Percentiles rank a stretch among this genome's conserved stretches.
Conservation (phyloP, 2,797 vertebrate genomes). For the Micrastur ruficollis region DNA sequence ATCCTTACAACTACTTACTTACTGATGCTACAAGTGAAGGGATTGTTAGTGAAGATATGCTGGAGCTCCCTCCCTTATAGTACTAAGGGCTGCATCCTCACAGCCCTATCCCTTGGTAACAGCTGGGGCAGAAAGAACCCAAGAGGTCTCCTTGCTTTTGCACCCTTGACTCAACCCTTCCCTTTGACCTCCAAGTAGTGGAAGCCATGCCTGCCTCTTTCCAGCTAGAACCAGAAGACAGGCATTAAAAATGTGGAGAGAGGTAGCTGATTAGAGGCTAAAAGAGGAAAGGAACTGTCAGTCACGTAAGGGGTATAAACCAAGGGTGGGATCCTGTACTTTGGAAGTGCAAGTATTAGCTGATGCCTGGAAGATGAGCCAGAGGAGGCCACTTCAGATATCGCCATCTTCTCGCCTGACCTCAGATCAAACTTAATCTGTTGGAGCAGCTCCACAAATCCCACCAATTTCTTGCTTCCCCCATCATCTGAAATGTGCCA, state of each 20-base stretch:
- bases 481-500: not conserved
- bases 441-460: not conserved
- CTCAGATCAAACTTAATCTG: not conserved
- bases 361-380: not conserved
- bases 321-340: not conserved
- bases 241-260: not conserved
- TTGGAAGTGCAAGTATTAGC: not conserved
- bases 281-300: not conserved
- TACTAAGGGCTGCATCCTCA: not conserved
- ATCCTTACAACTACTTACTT: not conserved
- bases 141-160: not conserved
- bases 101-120: not conserved
- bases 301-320: not conserved
- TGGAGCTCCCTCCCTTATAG: not conserved
- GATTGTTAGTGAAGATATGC: not conserved
- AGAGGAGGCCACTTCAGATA: not conserved
- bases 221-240: not conserved
- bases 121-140: not conserved
- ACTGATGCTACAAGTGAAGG: not conserved
- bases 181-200: not conserved
- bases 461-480: not conserved
- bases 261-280: not conserved
- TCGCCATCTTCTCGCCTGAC: not conserved
- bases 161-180: not conserved
- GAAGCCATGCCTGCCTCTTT: not conserved